A percentile compares a stretch with the other conserved stretches of the same genome.
Conservation (phyloP, 2,113 vertebrate species). For the Heteronetta atricapilla region DNA sequence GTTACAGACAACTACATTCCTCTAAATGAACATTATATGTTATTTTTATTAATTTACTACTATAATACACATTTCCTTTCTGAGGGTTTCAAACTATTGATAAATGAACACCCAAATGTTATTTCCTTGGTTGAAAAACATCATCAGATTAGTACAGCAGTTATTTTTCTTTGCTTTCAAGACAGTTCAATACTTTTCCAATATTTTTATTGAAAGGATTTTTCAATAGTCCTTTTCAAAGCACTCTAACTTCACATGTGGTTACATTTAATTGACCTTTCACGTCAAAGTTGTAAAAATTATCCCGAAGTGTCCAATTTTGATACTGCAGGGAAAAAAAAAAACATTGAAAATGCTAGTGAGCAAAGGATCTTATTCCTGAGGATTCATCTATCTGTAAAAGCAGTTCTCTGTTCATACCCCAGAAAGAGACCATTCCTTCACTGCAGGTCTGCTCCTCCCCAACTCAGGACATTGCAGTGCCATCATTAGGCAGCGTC, state of each 20-base stretch:
- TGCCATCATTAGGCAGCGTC: conserved; percentile 31
- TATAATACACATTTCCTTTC: background rate
- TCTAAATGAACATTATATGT: background rate
- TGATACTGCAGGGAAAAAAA: background rate
- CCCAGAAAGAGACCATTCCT: background rate
- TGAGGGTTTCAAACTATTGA: background rate
- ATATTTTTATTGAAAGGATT: background rate
- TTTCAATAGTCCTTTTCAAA: background rate
- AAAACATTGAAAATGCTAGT: background rate
- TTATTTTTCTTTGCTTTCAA: background rate
- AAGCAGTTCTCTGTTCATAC: background rate
- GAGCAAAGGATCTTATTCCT: background rate
- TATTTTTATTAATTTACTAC: background rate
- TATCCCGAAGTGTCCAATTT: background rate
- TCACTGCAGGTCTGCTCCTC: background rate
- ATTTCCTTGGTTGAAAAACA: background rate
- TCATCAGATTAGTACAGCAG: background rate
- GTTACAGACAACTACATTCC: background rate
- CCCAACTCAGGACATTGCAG: conserved; percentile 4
- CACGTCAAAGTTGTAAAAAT: background rate
- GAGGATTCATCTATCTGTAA: background rate
- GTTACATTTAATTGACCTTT: background rate
- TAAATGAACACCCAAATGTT: background rate
- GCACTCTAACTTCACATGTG: background rate
- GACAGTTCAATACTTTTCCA: background rate